phyloP scores from a whole-genome alignment of 2,888 invertebrate genomes.

The Drosophila neoperkinsi region DNA sequence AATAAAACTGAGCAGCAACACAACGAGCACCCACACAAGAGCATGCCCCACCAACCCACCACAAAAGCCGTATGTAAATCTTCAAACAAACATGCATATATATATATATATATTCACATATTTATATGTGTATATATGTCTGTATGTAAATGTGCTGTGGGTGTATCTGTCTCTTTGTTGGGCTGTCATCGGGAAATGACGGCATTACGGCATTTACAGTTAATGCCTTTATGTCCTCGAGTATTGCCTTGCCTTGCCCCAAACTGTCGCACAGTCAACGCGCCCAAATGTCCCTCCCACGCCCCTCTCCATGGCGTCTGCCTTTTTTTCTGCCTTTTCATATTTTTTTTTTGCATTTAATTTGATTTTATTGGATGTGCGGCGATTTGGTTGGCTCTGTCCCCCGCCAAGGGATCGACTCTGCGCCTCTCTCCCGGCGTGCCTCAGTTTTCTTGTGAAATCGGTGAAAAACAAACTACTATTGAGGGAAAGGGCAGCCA shows the following conservation, averaged over 20 bases:
- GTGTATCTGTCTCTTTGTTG: conserved; percentile 45
- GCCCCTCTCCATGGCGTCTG: neutral
- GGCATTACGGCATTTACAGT: conserved; percentile 78
- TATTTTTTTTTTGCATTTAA: conserved; percentile 63
- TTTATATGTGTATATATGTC: neutral
- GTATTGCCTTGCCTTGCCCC: conserved; percentile 51
- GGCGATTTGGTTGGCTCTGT: conserved; percentile 19
- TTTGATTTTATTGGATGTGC: conserved; percentile 69
- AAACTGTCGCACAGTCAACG: conserved; percentile 6
- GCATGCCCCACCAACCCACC: conserved; percentile 15
- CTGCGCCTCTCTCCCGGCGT: conserved; percentile 2
- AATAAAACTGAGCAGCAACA: conserved; percentile 51
- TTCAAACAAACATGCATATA: neutral
- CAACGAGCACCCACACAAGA: conserved; percentile 10
- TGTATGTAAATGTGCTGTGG: conserved; percentile 19
- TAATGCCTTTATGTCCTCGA: conserved; percentile 77
- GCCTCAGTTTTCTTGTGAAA: conserved; percentile 2
- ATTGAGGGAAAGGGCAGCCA: conserved; percentile 18
- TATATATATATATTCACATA: neutral
- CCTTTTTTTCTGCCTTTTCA: conserved; percentile 16
- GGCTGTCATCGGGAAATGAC: conserved; percentile 76
- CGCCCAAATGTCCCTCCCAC: neutral
- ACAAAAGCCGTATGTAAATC: conserved; percentile 16
- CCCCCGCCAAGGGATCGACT: conserved; percentile 5
- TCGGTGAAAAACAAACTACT: conserved; percentile 33